These are phyloP conservation scores for Pogonomyrmex barbatus DNA, from an alignment of 1,140 invertebrate genomes.

Conservation along the genomic window DNA sequence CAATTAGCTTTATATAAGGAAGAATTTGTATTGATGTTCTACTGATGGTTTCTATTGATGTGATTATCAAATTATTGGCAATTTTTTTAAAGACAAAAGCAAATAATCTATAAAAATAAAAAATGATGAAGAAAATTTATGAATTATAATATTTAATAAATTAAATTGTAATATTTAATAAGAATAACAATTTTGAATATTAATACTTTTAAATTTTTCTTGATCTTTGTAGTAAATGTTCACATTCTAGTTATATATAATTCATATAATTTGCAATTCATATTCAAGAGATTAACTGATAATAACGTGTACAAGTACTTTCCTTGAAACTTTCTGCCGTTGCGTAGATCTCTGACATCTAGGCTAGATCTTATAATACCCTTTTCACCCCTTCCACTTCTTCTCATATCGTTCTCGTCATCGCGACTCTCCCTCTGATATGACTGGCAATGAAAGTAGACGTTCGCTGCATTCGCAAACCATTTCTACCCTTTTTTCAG, in stretches of 20 bases:
- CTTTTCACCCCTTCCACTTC: conserved; percentile 55
- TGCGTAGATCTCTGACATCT: conserved; percentile 1
- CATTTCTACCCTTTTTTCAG: conserved; percentile 59
- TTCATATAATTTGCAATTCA: neutral
- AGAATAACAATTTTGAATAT: neutral
- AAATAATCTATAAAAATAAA: neutral
- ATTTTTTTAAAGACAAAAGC: neutral
- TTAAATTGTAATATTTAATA: neutral
- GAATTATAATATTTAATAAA: neutral
- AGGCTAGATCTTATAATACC: conserved; percentile 38
- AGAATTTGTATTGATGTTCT: neutral
- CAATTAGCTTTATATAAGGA: neutral
- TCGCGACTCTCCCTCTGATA: conserved; percentile 46
- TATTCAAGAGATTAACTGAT: neutral
- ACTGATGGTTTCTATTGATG: neutral
- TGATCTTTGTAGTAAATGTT: neutral
- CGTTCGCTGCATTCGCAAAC: conserved; percentile 64
- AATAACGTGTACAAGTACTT: conserved; percentile 10
- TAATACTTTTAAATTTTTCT: neutral
- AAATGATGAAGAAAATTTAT: neutral
- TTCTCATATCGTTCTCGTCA: conserved; percentile 33
- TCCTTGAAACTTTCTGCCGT: conserved; percentile 52
- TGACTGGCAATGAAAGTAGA: conserved; percentile 84
- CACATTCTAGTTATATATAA: neutral
- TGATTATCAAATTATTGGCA: neutral